Evolutionary conservation across 1,140 invertebrate genomes (phyloP), one percentile per base, ranked within the genome.

Genomic region (Eriosoma lanigerum): DNA sequence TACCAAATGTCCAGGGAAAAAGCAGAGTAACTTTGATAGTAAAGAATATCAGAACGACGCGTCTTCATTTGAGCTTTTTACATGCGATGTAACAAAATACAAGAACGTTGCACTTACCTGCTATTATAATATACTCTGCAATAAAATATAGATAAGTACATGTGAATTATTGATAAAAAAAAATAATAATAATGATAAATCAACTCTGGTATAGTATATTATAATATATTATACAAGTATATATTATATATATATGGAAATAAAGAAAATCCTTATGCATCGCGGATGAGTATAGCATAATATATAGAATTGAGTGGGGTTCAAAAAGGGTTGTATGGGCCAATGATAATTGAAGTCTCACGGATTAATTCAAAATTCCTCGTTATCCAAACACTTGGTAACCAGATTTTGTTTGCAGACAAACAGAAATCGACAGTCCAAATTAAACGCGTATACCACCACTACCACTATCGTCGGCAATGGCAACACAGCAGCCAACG

Each of bases 331-430:
- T 78, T 78, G 75, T 78, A 78, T 48, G 75, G 75, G 75, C 75
- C 75, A 78, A 78, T 78, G 75, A 78, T 78, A 78, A 78, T 78
- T 78, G 75, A 78, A 78, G 75, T 78, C 62, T 78, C 38, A 38
- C 38, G 38, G 75, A 78, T 78, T 78, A 78, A 78, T 78, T 78
- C 75, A 62, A 44, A 60, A 78, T 78, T 78, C 38, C 75, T 78
- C 75, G 75, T 60, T 78, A 78, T 78, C 75, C 75, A 78, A 78
- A 78, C 75, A 78, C 75, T 78, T 38, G 75, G 75, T 78, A 78
- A 78, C 75, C 75, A 78, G 75, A 78, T 78, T 78, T 78, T 78
- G 75, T 78, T 78, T 78, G 75, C 75, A 46, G 56, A 78, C 75
- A 78, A 78, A 78, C 75, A 78, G 54, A 72, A 62, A 38, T 56